phyloP scores from a whole-genome alignment of 2,797 vertebrate genomes.

The Podargus strigoides region DNA sequence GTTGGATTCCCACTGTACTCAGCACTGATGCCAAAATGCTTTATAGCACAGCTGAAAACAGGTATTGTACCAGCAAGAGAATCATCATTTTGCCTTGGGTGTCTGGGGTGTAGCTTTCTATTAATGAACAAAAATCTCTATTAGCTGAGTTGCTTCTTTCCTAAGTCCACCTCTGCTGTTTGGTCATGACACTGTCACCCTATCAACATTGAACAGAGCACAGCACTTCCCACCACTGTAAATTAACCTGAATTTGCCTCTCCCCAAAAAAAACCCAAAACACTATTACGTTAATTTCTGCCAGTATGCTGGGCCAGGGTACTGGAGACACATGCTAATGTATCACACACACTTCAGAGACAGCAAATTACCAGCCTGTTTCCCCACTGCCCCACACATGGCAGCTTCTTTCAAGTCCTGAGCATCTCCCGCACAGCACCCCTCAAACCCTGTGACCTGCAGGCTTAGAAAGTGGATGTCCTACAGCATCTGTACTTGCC shows the following conservation, averaged over 20 bases:
- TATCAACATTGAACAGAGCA: background rate
- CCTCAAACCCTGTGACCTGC: background rate
- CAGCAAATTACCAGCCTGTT: background rate
- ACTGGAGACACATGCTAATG: no score
- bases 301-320: background rate
- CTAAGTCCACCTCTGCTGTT: background rate
- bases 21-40: background rate
- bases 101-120: background rate
- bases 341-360: background rate
- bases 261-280: background rate
- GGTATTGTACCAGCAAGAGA: background rate
- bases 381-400: accelerated
- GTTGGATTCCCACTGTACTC: conserved; percentile 20
- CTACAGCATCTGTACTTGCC: background rate
- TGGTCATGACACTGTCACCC: background rate
- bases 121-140: background rate
- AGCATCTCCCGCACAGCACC: background rate
- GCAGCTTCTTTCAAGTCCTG: background rate
- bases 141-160: background rate
- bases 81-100: background rate
- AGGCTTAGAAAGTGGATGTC: background rate
- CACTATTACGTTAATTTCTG: background rate
- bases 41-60: conserved; percentile 12
- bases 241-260: background rate
- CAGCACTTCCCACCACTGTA: background rate